A percentile compares a stretch with the other conserved stretches of the same genome.
These are phyloP conservation scores for Clarias platycephalus DNA, from an alignment of 2,797 vertebrate species.

Conservation along the genomic window DNA sequence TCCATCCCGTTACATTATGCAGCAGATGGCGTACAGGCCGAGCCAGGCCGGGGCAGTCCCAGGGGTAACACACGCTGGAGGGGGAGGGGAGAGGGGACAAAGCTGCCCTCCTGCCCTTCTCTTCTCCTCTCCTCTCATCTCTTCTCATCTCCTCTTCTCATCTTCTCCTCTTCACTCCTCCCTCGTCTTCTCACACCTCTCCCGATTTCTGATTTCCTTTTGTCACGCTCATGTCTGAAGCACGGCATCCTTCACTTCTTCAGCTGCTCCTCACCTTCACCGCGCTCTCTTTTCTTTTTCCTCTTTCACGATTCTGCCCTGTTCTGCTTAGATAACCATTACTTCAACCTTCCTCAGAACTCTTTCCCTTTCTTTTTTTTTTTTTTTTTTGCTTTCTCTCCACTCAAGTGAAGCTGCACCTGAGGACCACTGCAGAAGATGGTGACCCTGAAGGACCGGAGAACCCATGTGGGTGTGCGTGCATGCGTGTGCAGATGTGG, in stretches of 20 bases:
- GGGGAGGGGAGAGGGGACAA: conserved; percentile 47
- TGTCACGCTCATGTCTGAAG: conserved; percentile 11
- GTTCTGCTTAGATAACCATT: conserved; percentile 49
- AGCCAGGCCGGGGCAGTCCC: conserved; percentile 78
- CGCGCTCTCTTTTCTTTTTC: conserved; percentile 13
- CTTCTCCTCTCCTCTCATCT: conserved; percentile 23
- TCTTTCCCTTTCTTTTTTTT: conserved; percentile 8
- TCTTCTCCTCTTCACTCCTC: conserved; percentile 24
- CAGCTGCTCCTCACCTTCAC: conserved; percentile 1
- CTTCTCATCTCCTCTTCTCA: conserved; percentile 7
- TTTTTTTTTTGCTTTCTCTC: conserved; percentile 15
- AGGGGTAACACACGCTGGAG: conserved; percentile 57
- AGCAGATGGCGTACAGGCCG: conserved; percentile 82
- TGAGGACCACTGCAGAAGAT: conserved; percentile 71
- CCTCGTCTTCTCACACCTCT: conserved; percentile 20
- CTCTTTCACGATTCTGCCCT: conserved; percentile 39
- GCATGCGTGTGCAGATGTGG: conserved; percentile 49
- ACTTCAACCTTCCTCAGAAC: conserved; percentile 31
- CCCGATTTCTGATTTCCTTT: conserved; percentile 13
- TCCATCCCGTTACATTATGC: conserved; percentile 83
- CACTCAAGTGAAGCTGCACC: conserved; percentile 71
- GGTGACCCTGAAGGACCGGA: conserved; percentile 69
- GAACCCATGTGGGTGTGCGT: conserved; percentile 50
- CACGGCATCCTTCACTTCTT: conserved; percentile 6
- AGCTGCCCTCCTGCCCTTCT: conserved; percentile 50